Evolutionary conservation across 2,113 vertebrate species (phyloP).

Genomic region (Sisor rabdophorus): DNA sequence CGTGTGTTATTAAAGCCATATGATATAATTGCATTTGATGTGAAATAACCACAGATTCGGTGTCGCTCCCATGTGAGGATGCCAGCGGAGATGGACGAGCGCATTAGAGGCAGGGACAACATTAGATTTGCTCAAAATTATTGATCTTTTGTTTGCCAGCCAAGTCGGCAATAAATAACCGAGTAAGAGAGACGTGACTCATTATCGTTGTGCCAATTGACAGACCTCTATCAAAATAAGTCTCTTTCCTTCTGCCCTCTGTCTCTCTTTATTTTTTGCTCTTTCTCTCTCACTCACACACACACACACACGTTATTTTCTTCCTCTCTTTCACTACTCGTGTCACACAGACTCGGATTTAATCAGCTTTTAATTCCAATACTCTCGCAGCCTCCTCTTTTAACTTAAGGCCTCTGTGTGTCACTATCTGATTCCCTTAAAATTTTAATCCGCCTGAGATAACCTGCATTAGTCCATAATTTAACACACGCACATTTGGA

Average conservation of each 20-base stretch:
- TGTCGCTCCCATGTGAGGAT: slow-evolving; percentile 72
- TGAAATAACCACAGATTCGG: slow-evolving; percentile 74
- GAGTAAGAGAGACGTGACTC: slow-evolving; percentile 74
- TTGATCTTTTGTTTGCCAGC: slow-evolving; percentile 82
- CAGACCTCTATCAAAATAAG: slow-evolving; percentile 74
- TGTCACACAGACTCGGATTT: slow-evolving; percentile 49
- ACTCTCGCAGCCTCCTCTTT: slow-evolving; percentile 62
- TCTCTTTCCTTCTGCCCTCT: slow-evolving; percentile 50
- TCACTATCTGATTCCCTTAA: slow-evolving; percentile 76
- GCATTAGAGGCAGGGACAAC: slow-evolving; percentile 77
- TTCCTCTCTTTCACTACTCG: slow-evolving; percentile 9
- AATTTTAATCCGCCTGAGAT: slow-evolving; percentile 73
- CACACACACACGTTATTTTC: slow-evolving; percentile 50
- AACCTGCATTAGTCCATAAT: slow-evolving; percentile 86
- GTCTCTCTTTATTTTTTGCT: slow-evolving; percentile 43
- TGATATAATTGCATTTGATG: slow-evolving; percentile 78
- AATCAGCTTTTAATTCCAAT: slow-evolving; percentile 71
- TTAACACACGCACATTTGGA: slow-evolving; percentile 83
- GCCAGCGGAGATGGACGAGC: slow-evolving; percentile 78
- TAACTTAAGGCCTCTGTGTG: slow-evolving; percentile 65
- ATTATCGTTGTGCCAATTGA: slow-evolving; percentile 76
- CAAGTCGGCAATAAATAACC: slow-evolving; percentile 78
- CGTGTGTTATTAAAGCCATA: slow-evolving; percentile 71
- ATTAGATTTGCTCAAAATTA: slow-evolving; percentile 83
- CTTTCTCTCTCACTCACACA: slow-evolving; percentile 50